phyloP scores from a whole-genome alignment of 2,113 vertebrate genomes.

The Thunnus maccoyii region DNA sequence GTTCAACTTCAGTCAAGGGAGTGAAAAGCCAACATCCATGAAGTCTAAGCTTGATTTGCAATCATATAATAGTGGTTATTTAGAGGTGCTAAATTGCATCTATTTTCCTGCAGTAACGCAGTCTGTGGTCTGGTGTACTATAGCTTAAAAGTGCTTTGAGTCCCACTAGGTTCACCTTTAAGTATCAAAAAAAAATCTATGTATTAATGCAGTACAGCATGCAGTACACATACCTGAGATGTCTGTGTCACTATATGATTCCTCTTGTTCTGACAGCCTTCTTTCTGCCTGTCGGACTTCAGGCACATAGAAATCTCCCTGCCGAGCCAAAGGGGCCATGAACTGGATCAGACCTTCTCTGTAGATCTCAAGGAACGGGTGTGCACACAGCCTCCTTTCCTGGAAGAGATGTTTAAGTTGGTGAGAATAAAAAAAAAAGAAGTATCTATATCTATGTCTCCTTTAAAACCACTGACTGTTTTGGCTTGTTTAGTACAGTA shows the following conservation, averaged over 20 bases:
- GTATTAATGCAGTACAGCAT: neutral
- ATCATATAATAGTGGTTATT: neutral
- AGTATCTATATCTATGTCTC: neutral
- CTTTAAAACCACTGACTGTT: neutral
- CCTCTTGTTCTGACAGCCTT: conserved; percentile 78
- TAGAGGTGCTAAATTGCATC: neutral
- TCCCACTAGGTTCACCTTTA: neutral
- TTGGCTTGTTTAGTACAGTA: too few relatives aligned
- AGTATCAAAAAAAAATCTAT: neutral
- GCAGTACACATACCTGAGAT: conserved; percentile 85
- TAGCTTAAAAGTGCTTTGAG: neutral
- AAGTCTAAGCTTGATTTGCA: neutral
- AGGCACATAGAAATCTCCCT: conserved; percentile 95
- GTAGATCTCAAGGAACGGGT: conserved; percentile 95
- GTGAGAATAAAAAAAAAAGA: neutral
- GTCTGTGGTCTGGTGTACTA: neutral
- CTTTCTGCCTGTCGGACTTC: conserved; percentile 88
- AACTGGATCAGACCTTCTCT: conserved; percentile 90
- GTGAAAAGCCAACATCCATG: too few relatives aligned
- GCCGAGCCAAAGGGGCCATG: conserved; percentile 91
- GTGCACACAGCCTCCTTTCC: conserved; percentile 92
- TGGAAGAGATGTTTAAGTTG: conserved; percentile 58
- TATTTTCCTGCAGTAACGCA: neutral
- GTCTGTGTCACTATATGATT: conserved; percentile 83
- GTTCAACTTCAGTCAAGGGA: too few relatives aligned